These are phyloP conservation scores for Corythucha ciliata DNA, from an alignment of 2,888 invertebrate genomes.

Conservation along the genomic window DNA sequence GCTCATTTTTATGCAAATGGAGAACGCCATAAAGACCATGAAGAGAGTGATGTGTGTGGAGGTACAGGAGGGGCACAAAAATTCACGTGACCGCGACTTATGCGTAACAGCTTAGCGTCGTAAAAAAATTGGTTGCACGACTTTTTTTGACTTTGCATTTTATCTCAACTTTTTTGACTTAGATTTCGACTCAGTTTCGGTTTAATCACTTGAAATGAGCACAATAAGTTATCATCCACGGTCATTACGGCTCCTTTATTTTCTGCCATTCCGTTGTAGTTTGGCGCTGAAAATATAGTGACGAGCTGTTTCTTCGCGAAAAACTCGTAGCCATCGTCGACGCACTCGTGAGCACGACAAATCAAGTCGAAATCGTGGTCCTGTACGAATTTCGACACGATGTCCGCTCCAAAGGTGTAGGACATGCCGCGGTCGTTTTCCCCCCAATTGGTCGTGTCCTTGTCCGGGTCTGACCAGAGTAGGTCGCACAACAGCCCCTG, in stretches of 20 bases:
- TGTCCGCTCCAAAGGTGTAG: conserved; percentile 55
- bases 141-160: too few species aligned
- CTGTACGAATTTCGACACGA: conserved; percentile 54
- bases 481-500: conserved; percentile 50
- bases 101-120: too few species aligned
- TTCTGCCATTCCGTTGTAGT: conserved; percentile 26
- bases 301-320: conserved; percentile 31
- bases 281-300: conserved; percentile 30
- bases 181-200: too few species aligned
- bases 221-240: conserved; percentile 24
- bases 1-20: too few species aligned
- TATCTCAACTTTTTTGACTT: too few species aligned
- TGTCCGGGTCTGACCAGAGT: conserved; percentile 50
- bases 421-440: conserved; percentile 56
- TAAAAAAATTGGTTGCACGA: too few species aligned
- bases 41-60: too few species aligned
- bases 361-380: conserved; percentile 56
- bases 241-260: conserved; percentile 28
- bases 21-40: too few species aligned
- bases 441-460: conserved; percentile 51
- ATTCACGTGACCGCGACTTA: too few species aligned
- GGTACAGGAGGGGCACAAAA: too few species aligned
- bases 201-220: conserved; percentile 28
- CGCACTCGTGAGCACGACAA: conserved; percentile 55
- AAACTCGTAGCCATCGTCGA: conserved; percentile 34